phyloP scores from a whole-genome alignment of 2,113 vertebrate species.

The Fulmarus glacialis region DNA sequence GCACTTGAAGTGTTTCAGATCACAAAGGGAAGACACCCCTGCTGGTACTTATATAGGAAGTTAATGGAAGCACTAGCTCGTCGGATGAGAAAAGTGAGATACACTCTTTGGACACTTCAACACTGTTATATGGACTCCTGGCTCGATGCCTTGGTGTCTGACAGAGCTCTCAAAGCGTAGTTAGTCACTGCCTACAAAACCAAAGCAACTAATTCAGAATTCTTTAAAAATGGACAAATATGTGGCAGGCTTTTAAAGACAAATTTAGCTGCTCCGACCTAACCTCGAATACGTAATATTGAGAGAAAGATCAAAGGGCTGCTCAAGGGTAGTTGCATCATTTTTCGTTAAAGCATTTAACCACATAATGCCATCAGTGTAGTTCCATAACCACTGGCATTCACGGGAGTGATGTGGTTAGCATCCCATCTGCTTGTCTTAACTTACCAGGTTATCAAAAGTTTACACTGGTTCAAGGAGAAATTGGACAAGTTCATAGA shows the following conservation, averaged over 20 bases:
- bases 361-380: not conserved
- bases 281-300: not conserved
- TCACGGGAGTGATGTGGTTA: not conserved
- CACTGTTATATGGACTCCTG: not conserved
- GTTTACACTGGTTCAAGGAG: not conserved
- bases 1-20: not conserved
- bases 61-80: not conserved
- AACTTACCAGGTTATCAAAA: not conserved
- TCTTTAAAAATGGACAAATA: not conserved
- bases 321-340: not conserved
- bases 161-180: not conserved
- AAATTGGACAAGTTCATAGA: not conserved
- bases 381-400: not conserved
- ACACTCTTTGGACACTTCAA: not conserved
- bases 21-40: not conserved
- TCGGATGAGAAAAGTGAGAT: not conserved
- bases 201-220: not conserved
- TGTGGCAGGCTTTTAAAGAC: not conserved
- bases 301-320: not conserved
- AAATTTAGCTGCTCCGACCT: not conserved
- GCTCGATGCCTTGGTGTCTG: not conserved
- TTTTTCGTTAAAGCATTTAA: slow-evolving; percentile 22
- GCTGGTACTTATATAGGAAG: not conserved
- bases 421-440: not conserved
- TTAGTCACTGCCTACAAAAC: not conserved